A percentile compares a stretch with the other conserved stretches of the same genome.
These are phyloP conservation scores for Gobius niger DNA, from an alignment of 2,113 vertebrate genomes.

Conservation along the genomic window DNA sequence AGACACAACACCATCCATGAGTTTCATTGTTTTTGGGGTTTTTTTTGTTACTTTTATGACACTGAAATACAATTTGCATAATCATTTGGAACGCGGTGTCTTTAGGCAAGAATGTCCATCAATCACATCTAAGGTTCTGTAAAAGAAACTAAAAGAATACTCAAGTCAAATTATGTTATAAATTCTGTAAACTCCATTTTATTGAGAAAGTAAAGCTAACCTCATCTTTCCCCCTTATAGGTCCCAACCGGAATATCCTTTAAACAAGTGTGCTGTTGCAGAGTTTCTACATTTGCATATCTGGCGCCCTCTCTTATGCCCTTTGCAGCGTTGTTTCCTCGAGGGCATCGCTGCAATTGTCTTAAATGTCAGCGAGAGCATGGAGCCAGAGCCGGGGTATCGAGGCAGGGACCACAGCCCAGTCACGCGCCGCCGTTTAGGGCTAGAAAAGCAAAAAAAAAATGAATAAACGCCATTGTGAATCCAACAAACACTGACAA, in stretches of 20 bases:
- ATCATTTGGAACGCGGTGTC: no score
- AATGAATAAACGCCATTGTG: slow-evolving; percentile 14
- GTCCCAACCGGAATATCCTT: neutral
- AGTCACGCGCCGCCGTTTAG: slow-evolving; percentile 34
- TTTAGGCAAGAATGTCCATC: no score
- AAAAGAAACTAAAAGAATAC: no score
- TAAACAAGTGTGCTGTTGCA: neutral
- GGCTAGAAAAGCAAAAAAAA: slow-evolving; percentile 21
- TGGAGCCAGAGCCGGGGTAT: slow-evolving; percentile 24
- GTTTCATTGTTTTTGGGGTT: no score
- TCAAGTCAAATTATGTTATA: no score
- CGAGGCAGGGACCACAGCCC: slow-evolving; percentile 48
- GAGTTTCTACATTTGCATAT: slow-evolving; percentile 25
- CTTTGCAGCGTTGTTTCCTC: slow-evolving; percentile 43
- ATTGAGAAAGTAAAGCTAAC: neutral
- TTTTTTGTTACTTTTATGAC: no score
- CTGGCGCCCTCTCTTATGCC: slow-evolving; percentile 35
- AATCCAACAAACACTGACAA: slow-evolving; percentile 10
- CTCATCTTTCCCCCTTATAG: neutral
- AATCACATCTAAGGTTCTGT: no score
- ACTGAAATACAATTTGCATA: no score
- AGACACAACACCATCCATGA: no score
- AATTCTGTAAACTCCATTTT: no score
- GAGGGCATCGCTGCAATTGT: slow-evolving; percentile 44
- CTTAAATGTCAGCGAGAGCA: slow-evolving; percentile 32